Base-by-base conservation (phyloP, 2,797 vertebrate genomes). In the Bradypus variegatus region DNA sequence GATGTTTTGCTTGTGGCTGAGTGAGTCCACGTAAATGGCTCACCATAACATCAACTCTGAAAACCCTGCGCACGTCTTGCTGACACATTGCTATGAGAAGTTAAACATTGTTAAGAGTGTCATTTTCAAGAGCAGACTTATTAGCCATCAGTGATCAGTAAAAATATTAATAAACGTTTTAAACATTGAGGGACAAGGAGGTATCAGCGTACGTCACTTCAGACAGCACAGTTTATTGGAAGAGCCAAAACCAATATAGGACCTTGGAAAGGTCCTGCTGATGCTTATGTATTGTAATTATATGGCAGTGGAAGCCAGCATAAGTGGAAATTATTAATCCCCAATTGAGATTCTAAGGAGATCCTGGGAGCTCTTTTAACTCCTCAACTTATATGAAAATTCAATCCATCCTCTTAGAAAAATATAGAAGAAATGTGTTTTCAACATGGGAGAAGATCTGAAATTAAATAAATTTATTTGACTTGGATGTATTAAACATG, bases 291-390 rank as follows among this genome's bases (percentile, higher is more conserved):
- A 48, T 88, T 4, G 0, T 81, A 91, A 90, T 94, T 88, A 83
- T 91, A 92, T 60, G 93, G 72, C 19, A 75, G 29, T 88, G 53
- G 88, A 92, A 93, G 50, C 86, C 62, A 86, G 70, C 58, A 60
- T 77, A 94, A 67, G 29, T 89, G 92, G 72, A 95, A 93, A 94
- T 96, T 93, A 93, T 36, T 93, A 86, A 95, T 92, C 64, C 4
- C 85, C 86, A 72, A 80, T 82, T 92, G 92, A 91, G 69, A 45
- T 88, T 79, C 87, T 58, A 90, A 55, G 76, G 70, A 88, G 50
- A 75, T 76, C 18, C 48, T 89, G 53, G 50, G 79, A 84, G 31
- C 23, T 88, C 48, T 89, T 65, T 84, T 80, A 93, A 88, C n/a
- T 27, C 41, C 53, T 77, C 48, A 67, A 67, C 90, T 91, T 82